phyloP scores from a whole-genome alignment of 2,888 invertebrate genomes.

The Malachius bipustulatus region DNA sequence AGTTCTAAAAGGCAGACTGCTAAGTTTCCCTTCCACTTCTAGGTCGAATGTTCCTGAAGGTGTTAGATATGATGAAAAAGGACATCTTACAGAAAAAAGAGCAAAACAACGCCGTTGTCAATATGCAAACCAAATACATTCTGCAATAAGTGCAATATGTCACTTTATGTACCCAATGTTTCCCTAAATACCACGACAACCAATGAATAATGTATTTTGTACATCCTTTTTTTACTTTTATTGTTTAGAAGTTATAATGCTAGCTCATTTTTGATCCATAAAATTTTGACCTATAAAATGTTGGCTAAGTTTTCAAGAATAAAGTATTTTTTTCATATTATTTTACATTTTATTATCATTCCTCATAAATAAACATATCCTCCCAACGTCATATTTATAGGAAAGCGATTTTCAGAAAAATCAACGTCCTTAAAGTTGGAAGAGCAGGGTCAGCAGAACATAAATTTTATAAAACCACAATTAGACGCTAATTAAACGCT shows the following conservation, averaged over 20 bases:
- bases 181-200: not conserved
- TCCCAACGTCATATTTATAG: constrained; percentile 1
- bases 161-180: constrained; percentile 3
- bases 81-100: constrained; percentile 1
- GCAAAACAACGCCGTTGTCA: constrained; percentile 5
- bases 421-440: no score
- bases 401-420: not conserved
- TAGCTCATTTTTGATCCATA: not conserved
- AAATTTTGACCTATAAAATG: not conserved
- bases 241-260: not conserved
- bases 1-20: not conserved
- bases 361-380: not conserved
- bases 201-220: not conserved
- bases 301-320: not conserved
- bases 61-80: constrained; percentile 4
- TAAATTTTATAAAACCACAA: no score
- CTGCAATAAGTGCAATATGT: constrained; percentile 5
- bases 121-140: constrained; percentile 5
- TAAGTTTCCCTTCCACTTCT: not conserved
- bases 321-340: not conserved
- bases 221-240: constrained; percentile 1
- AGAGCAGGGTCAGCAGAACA: no score
- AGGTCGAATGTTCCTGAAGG: constrained; percentile 3
- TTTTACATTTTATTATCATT: not conserved
- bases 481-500: no score